Conservation (phyloP, 1,140 invertebrate species). For the Macrostomum lignano region DNA sequence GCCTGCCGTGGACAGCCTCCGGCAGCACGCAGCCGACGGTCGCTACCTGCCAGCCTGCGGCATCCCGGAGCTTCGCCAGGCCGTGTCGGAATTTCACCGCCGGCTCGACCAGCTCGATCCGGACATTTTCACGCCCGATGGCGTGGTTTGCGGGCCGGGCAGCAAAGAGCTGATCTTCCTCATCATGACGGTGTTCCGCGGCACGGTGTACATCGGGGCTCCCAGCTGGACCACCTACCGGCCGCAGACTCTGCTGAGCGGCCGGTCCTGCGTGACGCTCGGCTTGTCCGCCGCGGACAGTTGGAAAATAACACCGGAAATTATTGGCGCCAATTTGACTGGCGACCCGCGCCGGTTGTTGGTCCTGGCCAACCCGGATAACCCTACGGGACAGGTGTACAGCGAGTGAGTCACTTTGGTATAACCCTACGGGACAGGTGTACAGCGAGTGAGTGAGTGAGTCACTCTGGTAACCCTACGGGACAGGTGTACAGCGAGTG, state of each 20-base stretch:
- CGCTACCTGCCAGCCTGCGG: slow-evolving; percentile 20
- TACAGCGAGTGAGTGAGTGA: too few species aligned
- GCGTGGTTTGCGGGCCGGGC: slow-evolving; percentile 19
- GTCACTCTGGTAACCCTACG: too few species aligned
- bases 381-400: too few species aligned
- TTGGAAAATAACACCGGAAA: slow-evolving; percentile 15
- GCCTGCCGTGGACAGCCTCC: slow-evolving; percentile 12
- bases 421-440: too few species aligned
- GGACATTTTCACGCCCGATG: slow-evolving; percentile 11
- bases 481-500: too few species aligned
- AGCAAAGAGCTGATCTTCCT: slow-evolving; percentile 24
- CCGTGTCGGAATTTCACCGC: slow-evolving; percentile 16
- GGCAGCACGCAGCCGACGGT: slow-evolving; percentile 14
- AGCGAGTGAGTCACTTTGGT: too few species aligned
- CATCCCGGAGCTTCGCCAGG: slow-evolving; percentile 13
- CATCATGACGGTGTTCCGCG: slow-evolving; percentile 17
- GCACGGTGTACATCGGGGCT: slow-evolving; percentile 11
- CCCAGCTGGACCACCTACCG: slow-evolving; percentile 21
- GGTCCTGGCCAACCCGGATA: too few species aligned
- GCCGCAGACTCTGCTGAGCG: slow-evolving; percentile 14
- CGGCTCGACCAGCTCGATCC: slow-evolving; percentile 14
- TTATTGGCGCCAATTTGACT: too few species aligned
- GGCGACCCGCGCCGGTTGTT: too few species aligned
- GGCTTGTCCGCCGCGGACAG: slow-evolving; percentile 10
- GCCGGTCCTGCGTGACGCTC: slow-evolving; percentile 11